Conservation (phyloP, 1,140 invertebrate genomes). For the Ostrea edulis region DNA sequence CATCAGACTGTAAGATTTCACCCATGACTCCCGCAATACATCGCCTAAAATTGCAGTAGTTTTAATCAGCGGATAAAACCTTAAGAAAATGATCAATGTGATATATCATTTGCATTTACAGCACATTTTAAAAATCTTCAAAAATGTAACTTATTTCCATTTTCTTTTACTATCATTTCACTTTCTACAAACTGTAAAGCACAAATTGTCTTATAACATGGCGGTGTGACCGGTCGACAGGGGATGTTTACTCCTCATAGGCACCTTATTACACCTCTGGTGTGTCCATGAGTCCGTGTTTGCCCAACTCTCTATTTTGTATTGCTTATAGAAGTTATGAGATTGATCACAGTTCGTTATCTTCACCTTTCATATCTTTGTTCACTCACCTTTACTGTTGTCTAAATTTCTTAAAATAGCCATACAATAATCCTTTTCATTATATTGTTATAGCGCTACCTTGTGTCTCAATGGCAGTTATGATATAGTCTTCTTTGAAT, state of each 20-base stretch:
- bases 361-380: no score
- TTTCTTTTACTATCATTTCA: not conserved
- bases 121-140: no score
- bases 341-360: no score
- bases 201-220: no score
- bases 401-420: no score
- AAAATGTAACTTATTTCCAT: not conserved
- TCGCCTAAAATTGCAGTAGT: not conserved
- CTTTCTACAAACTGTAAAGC: no score
- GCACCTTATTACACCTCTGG: no score
- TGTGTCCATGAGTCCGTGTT: no score
- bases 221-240: no score
- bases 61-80: not conserved
- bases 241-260: no score
- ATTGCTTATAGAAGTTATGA: not conserved
- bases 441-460: not conserved
- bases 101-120: not conserved
- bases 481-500: not conserved
- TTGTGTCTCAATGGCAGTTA: constrained; percentile 15
- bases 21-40: not conserved
- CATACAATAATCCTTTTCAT: no score
- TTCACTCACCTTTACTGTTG: no score
- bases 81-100: not conserved
- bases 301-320: not conserved
- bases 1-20: not conserved